Evolutionary conservation across 2,888 invertebrate species (phyloP), one percentile per base, ranked within the genome.

Genomic region (Spicauda simplicius): DNA sequence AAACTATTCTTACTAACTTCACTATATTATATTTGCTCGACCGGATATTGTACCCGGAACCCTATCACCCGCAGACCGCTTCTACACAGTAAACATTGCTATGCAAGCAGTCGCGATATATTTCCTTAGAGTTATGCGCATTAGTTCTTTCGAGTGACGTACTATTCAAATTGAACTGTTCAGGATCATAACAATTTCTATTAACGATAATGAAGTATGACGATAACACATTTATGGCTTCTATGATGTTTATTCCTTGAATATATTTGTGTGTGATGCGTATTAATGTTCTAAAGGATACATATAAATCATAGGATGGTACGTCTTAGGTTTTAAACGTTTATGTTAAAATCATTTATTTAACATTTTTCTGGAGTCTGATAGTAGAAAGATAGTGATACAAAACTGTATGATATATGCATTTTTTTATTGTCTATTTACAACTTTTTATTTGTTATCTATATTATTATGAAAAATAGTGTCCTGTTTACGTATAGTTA

Each of bases 141-240:
- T 41, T 41, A 41, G 41, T 41, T 41, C 41, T 41, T 41, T 41
- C 41, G 41, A 41, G 41, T 41, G 41, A 41, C 14, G 14, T 41
- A 41, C 41, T 41, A 14, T 41, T 41, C 14, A 41, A 19, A 25
- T 54, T 25, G 54, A 54, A 25, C 25, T n/a, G 20, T 54, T 54
- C 54, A 54, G 54, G 25, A 54, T 5, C 25, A 54, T 54, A 54
- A 54, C n/a, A 25, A n/a, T 55, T 25, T 55, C 16, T 33, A 30
- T 55, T 55, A 55, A 30, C 55, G 16, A 16, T 55, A 55, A 55
- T n/a, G n/a, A 12, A 25, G 11, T 30, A 25, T 55, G 55, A 55
- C 55, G 25, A 8, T 25, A 25, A 55, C 33, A 55, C 55, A 55
- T 33, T 33, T 55, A 41, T 41, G 41, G 10, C 10, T 41, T 41